phyloP scores from a whole-genome alignment of 1,140 invertebrate genomes.

The Drosophila navojoa region DNA sequence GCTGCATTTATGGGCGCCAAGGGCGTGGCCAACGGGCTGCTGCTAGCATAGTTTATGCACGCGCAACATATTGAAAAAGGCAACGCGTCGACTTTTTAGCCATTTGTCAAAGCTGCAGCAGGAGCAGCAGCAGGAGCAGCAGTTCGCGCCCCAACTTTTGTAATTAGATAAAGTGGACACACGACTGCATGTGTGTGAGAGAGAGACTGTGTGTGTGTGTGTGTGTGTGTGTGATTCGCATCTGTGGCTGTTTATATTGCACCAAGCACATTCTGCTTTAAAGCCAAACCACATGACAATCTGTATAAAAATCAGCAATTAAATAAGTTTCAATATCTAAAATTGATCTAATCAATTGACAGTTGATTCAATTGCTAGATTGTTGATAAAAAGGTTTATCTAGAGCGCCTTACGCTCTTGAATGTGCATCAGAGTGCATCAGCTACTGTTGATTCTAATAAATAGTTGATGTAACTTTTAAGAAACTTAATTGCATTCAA shows the following conservation, averaged over 20 bases:
- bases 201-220: neutral
- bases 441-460: too few species aligned
- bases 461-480: too few species aligned
- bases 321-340: too few species aligned
- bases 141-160: constrained; percentile 59
- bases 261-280: neutral
- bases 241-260: constrained; percentile 11
- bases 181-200: constrained; percentile 7
- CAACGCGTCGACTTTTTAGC: constrained; percentile 50
- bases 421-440: too few species aligned
- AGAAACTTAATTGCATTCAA: too few species aligned
- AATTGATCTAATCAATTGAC: too few species aligned
- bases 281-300: neutral
- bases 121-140: constrained; percentile 18
- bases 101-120: constrained; percentile 62
- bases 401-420: too few species aligned
- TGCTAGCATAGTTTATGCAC: constrained; percentile 59
- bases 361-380: too few species aligned
- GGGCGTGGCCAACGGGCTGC: neutral
- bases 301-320: too few species aligned
- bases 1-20: constrained; percentile 5
- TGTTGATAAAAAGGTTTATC: too few species aligned
- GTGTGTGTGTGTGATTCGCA: neutral
- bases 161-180: constrained; percentile 71
- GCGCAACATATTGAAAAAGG: constrained; percentile 73